Percentiles rank a stretch among this genome's conserved stretches.
Conservation (phyloP, 1,140 invertebrate species). For the Drosophila nannoptera region DNA sequence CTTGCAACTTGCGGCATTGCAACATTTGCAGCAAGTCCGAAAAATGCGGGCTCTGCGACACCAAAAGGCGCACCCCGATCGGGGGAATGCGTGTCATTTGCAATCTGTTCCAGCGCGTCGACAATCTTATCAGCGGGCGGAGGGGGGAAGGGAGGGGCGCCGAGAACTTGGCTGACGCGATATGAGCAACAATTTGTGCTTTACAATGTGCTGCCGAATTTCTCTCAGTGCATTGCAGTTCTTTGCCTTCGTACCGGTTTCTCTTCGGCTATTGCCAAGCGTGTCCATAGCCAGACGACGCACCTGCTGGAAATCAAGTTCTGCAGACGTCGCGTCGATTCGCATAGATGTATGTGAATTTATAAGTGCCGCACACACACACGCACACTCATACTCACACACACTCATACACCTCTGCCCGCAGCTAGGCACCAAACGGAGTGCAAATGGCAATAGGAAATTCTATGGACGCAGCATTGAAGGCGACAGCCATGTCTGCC, state of each 20-base stretch:
- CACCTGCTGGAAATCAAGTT: slow-evolving; percentile 74
- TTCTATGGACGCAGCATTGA: slow-evolving; percentile 46
- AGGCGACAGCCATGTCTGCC: slow-evolving; percentile 6
- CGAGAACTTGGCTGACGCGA: no score
- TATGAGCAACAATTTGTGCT: background rate
- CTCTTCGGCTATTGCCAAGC: slow-evolving; percentile 27
- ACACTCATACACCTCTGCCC: background rate
- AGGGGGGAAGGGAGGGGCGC: no score
- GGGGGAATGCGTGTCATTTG: slow-evolving; percentile 37
- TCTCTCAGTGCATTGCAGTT: slow-evolving; percentile 38
- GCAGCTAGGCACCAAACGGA: slow-evolving; percentile 11
- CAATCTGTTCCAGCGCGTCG: slow-evolving; percentile 40
- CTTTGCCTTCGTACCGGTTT: slow-evolving; percentile 52
- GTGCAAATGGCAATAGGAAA: slow-evolving; percentile 52
- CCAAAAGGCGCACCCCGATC: slow-evolving; percentile 8
- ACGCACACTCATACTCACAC: slow-evolving; percentile 16
- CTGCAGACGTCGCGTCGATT: slow-evolving; percentile 51
- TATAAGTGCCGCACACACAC: slow-evolving; percentile 19
- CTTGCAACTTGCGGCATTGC: slow-evolving; percentile 33
- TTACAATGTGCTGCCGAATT: background rate
- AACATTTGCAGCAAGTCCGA: slow-evolving; percentile 7
- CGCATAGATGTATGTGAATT: slow-evolving; percentile 36
- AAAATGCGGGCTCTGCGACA: slow-evolving; percentile 10
- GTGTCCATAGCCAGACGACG: slow-evolving; percentile 50
- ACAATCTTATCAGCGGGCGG: slow-evolving; percentile 52